Evolutionary conservation across 2,797 vertebrate species (phyloP), one percentile per base, ranked within the genome.

Genomic region (Garrulus glandarius): DNA sequence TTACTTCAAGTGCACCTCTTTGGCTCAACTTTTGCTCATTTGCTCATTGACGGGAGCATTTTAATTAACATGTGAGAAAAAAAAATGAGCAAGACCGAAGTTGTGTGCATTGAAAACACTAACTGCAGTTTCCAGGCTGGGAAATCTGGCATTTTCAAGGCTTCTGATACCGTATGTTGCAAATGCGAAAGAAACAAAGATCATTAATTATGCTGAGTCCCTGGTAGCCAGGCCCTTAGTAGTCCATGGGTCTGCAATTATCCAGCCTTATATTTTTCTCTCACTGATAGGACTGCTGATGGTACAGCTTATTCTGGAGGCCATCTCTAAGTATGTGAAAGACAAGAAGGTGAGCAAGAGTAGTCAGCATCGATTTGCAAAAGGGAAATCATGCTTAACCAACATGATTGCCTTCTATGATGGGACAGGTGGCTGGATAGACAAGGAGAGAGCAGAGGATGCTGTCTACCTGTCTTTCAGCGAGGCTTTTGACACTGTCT

Each of bases 21-120:
- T 76, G 88, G 67, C 50, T 81, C 86, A 91, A 55, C 59, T 68
- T 84, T 69, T 68, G 21, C 47, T 76, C 63, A 64, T 82, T 65
- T 94, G n/a, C 60, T 84, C 75, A 63, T 70, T 47, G n/a, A 69
- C 55, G 81, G 36, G 27, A 92, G n/a, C 23, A 36, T 89, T 92
- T 86, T 81, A 84, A 92, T 90, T 85, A 92, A 84, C 53, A 72
- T 50, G 61, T 68, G 67, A 75, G 32, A 22, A 68, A 59, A 81
- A 81, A 67, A 87, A 90, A 90, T 83, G 91, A 89, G 86, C 86
- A 93, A 93, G 77, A 80, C 43, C 86, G 91, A 92, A 84, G 80
- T 80, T 91, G 53, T 29, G 49, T n/a, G 55, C 89, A n/a, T 9
- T 68, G 80, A 41, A 88, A 95, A 92, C 60, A 78, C 21, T 53